Base-by-base conservation (phyloP, 2,888 invertebrate genomes). In the Caenorhabditis plicata region DNA sequence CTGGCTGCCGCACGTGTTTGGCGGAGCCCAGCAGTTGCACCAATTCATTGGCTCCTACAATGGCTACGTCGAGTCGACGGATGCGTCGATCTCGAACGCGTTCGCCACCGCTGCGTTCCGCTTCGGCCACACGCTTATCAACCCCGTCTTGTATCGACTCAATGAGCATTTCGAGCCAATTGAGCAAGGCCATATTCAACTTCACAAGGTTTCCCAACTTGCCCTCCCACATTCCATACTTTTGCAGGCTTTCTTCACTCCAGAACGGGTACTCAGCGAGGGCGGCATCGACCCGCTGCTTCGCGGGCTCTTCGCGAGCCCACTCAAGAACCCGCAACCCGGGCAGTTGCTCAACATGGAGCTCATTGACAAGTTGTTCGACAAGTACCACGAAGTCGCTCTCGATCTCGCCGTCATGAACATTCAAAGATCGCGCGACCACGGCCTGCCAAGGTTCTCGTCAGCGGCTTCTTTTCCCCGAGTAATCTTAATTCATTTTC, bases 241-340 rank as follows among this genome's bases (percentile, higher is more conserved):
- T 25, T 27, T 48, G 9, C 31, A 67, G 82, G 95, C 96, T 0
- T 98, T 99, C 84, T 98, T 98, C 83, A 87, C 96, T 0, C 96
- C 98, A 0, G 95, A 94, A 89, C 85, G 95, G 53, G 81, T 94
- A 2, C 89, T 95, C 0, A 92, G 94, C 70, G 95, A 99, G 84
- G 98, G 98, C 9, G 98, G 98, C 4, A 88, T 96, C 1, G 98
- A 98, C 85, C 96, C 98, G 0, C 82, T 99, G 23, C 82, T 99
- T 48, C 86, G 98, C 29, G 78, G 80, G 25, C 87, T 98, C 83
- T 91, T 90, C 80, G 88, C 87, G 0, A 87, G 88, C 2, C 88
- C 95, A 0, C 91, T 94, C 0, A 98, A 99, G 68, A 80, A 81
- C 31, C 73, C 77, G 32, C 68, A 65, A 39, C 88, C 94, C 0